Conservation (phyloP, 2,797 vertebrate species). For the Rousettus madagascariensis region DNA sequence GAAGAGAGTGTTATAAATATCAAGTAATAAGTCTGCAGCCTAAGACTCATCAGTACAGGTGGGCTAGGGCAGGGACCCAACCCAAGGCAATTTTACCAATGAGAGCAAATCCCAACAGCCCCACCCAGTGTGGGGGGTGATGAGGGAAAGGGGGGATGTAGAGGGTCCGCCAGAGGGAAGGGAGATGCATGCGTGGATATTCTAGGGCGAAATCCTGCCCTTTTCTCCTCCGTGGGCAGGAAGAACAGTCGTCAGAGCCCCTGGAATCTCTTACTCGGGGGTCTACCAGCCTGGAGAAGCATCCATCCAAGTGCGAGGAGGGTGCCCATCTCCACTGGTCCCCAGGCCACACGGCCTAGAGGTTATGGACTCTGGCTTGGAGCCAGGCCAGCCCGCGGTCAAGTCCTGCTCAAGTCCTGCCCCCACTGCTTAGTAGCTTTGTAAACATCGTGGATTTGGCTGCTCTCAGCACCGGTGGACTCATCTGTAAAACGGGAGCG, state of each 20-base stretch:
- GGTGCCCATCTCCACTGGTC: not conserved
- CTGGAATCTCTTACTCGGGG: not conserved
- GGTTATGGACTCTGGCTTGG: not conserved
- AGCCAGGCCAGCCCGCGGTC: not conserved
- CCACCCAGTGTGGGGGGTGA: not conserved
- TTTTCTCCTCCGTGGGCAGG: not conserved
- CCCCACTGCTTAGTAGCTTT: not conserved
- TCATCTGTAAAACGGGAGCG: not conserved
- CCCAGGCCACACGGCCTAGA: not conserved
- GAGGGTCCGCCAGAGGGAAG: not conserved
- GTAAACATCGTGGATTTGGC: too few relatives aligned
- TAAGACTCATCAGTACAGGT: not conserved
- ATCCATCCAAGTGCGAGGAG: accelerated
- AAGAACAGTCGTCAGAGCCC: not conserved
- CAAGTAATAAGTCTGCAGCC: conserved; percentile 59
- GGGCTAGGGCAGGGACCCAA: not conserved
- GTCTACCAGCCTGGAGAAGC: not conserved
- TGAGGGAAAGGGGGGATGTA: accelerated
- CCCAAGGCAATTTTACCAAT: not conserved
- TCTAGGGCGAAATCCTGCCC: not conserved
- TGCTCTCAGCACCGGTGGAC: not conserved
- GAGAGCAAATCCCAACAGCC: not conserved
- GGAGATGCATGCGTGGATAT: accelerated
- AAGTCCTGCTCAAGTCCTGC: not conserved
- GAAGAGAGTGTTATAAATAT: conserved; percentile 60